Conservation (phyloP, 2,113 vertebrate genomes). For the Oncorhynchus mykiss region DNA sequence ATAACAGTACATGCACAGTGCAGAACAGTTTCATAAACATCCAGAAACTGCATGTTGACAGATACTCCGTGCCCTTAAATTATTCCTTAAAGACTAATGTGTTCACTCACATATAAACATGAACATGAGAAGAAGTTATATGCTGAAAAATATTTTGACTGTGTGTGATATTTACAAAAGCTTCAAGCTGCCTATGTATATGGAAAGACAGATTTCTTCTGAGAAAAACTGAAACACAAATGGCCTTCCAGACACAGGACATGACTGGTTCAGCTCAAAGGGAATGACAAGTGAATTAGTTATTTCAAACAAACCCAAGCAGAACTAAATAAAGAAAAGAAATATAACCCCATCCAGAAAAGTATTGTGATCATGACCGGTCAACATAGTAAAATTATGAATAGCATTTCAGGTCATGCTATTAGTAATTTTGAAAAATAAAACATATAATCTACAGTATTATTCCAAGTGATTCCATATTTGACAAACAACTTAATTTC, state of each 20-base stretch:
- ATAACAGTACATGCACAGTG: background rate
- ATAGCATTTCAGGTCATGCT: background rate
- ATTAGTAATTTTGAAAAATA: background rate
- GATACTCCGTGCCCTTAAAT: background rate
- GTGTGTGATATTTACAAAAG: constrained; percentile 11
- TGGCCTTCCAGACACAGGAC: background rate
- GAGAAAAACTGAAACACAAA: background rate
- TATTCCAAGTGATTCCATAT: background rate
- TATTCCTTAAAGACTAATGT: background rate
- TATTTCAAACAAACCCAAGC: constrained; percentile 3
- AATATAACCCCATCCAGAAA: background rate
- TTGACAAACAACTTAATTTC: background rate
- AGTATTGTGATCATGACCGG: background rate
- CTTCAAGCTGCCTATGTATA: constrained; percentile 6
- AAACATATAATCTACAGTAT: background rate
- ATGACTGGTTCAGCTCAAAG: constrained; percentile 1
- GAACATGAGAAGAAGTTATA: background rate
- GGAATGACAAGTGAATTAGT: constrained; percentile 1
- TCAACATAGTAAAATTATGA: background rate
- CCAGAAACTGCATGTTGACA: background rate
- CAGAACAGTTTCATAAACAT: background rate
- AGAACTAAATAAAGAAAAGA: background rate
- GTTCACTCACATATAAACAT: constrained; percentile 3
- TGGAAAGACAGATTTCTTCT: background rate
- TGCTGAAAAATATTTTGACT: background rate